Evolutionary conservation across 1,140 invertebrate genomes (phyloP), one percentile per base, ranked within the genome.

Genomic region (Papilio helenus): DNA sequence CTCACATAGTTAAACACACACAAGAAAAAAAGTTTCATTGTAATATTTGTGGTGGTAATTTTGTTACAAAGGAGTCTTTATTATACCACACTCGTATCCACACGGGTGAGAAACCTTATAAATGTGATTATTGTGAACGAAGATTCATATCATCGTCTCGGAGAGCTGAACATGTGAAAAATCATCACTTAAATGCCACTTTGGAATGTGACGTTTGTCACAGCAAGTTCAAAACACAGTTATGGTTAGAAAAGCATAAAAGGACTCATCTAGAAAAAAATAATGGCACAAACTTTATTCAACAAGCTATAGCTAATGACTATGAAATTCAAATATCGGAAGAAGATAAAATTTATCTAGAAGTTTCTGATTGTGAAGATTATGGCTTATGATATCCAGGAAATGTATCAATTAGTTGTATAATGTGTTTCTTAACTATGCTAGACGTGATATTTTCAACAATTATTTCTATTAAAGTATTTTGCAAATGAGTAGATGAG

Each of bases 21-120:
- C 91, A 89, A 74, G 92, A 94, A 76, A 94, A 90, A 76, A 93
- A 93, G 8, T 95, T 91, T 74, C 79, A 77, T 42, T 95, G 95
- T 79, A 80, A 86, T 7, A 86, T 89, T 2, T 95, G 95, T 82
- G 87, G 87, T 68, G 86, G 89, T 26, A 90, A 88, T 73, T 95
- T 95, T 88, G 92, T 93, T 12, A 88, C 90, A 3, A 92, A 91
- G 80, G 89, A 90, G 58, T 91, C 93, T 61, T 85, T 95, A 39
- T 83, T 93, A 14, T 93, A 92, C 80, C 94, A 95, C 81, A 92
- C 94, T 58, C 82, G 92, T 18, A 92, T 85, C 7, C 95, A 95
- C 79, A 95, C 94, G 26, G 93, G 95, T 9, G 95, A 95, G 82
- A 92, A 91, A 71, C 95, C 95, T 3, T 96, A 94, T 81, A 86